Evolutionary conservation across 2,888 invertebrate genomes (phyloP).

Genomic region (Netelia virgata): DNA sequence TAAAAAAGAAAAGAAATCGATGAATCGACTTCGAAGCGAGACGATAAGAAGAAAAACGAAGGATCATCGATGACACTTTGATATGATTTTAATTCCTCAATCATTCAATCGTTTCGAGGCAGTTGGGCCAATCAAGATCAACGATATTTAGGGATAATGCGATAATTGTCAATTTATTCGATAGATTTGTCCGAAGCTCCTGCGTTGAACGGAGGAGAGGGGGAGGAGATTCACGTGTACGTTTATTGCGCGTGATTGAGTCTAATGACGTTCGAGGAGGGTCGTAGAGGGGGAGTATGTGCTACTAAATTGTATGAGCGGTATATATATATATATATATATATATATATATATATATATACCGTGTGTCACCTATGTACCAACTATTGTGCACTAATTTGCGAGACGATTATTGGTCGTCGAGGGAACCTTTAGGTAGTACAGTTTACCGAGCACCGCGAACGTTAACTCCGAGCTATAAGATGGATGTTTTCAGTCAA

Average conservation of each 20-base stretch:
- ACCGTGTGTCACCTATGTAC: constrained; percentile 23
- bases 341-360: constrained; percentile 57
- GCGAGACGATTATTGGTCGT: constrained; percentile 23
- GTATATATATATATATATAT: constrained; percentile 47
- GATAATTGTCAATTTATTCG: constrained; percentile 61
- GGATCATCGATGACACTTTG: constrained; percentile 6
- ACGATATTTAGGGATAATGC: constrained; percentile 46
- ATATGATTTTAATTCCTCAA: constrained; percentile 42
- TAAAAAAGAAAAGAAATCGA: constrained; percentile 10
- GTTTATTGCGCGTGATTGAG: constrained; percentile 61
- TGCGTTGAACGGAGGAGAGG: constrained; percentile 23
- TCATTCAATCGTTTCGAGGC: constrained; percentile 20
- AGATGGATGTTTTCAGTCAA: background rate
- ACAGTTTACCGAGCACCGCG: constrained; percentile 50
- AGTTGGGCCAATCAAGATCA: constrained; percentile 43
- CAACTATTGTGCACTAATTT: constrained; percentile 60
- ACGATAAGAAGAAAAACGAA: background rate
- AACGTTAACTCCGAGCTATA: background rate
- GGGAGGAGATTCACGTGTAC: constrained; percentile 39
- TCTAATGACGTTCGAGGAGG: constrained; percentile 48
- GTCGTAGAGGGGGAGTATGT: constrained; percentile 54
- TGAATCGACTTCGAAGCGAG: background rate
- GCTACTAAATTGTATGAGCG: constrained; percentile 22
- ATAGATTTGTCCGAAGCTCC: constrained; percentile 55
- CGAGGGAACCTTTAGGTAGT: constrained; percentile 55